Conservation (phyloP, 2,797 vertebrate genomes). For the Borostomias antarcticus region DNA sequence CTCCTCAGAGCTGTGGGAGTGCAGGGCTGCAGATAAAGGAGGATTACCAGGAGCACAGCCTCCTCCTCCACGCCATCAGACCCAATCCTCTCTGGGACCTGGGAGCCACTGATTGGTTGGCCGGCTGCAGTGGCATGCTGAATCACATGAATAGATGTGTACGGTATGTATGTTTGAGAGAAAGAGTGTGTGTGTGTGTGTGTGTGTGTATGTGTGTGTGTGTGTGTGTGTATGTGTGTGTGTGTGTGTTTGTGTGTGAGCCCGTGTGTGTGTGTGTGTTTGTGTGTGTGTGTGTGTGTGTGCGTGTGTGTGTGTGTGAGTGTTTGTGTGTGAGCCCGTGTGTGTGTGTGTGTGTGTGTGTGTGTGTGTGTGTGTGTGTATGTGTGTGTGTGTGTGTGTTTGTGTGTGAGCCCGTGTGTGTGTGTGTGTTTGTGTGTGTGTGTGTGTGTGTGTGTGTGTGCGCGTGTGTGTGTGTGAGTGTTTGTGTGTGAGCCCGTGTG, state of each 20-base stretch:
- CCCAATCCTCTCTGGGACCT: constrained; percentile 8
- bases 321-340: no score
- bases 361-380: background rate
- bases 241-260: constrained; percentile 2
- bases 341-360: constrained; percentile 2
- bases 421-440: no score
- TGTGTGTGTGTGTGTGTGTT: no score
- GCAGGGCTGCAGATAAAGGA: constrained; percentile 69
- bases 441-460: constrained; percentile 16
- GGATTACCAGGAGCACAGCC: constrained; percentile 71
- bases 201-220: background rate
- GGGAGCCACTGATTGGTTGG: no score
- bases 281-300: background rate
- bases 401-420: no score
- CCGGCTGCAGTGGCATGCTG: no score
- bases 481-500: no score
- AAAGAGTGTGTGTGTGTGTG: background rate
- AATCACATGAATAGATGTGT: no score
- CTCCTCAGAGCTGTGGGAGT: no score
- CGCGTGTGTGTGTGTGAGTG: constrained; percentile 13
- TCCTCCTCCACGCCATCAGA: constrained; percentile 68
- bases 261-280: no score
- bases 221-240: constrained; percentile 5
- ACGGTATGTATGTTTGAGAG: no score
- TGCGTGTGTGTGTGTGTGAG: background rate